Percentiles rank a stretch among this genome's conserved stretches.
Evolutionary conservation across 2,113 vertebrate genomes (phyloP).

Genomic region (Butorides virescens): DNA sequence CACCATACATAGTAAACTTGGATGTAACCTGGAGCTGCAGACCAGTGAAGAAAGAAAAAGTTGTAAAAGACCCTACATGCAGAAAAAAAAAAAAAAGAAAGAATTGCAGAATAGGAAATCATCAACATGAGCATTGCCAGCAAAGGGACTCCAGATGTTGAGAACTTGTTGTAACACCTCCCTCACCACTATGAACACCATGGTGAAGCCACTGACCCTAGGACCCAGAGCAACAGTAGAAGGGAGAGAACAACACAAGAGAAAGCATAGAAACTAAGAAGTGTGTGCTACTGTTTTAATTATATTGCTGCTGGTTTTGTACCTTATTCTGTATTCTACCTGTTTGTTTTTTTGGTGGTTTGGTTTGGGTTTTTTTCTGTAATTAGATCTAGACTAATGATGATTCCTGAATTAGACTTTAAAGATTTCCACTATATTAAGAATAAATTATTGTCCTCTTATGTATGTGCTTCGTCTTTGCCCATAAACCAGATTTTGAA

Average conservation of each 20-base stretch:
- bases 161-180: neutral
- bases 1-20: neutral
- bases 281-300: neutral
- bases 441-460: neutral
- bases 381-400: neutral
- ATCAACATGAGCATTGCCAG: neutral
- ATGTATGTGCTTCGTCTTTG: neutral
- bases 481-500: neutral
- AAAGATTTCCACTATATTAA: neutral
- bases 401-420: neutral
- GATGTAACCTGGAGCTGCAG: neutral
- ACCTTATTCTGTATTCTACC: neutral
- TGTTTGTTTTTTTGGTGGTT: neutral
- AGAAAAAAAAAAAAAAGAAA: neutral
- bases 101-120: neutral
- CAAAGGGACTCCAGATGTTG: neutral
- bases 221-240: neutral
- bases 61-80: neutral
- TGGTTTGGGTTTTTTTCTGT: too few species aligned
- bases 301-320: neutral
- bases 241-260: neutral
- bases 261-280: neutral
- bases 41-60: neutral
- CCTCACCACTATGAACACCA: neutral
- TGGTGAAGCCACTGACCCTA: neutral